These are phyloP conservation scores for Bombus pascuorum DNA, from an alignment of 1,140 invertebrate genomes.

Conservation along the genomic window DNA sequence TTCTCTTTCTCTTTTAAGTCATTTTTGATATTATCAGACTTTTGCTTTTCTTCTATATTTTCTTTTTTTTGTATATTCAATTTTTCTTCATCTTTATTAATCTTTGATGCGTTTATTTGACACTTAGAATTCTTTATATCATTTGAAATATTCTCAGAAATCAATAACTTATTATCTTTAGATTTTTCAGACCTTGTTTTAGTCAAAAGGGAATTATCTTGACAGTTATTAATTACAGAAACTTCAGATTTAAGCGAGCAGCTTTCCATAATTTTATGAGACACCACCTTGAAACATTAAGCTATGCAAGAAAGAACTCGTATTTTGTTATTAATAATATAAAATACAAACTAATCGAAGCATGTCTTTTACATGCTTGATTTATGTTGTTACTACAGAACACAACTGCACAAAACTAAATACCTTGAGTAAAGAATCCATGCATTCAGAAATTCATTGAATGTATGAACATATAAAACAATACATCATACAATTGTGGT, in stretches of 20 bases:
- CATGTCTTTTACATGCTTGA: constrained; percentile 37
- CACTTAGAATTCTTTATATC: constrained; percentile 52
- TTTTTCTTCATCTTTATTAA: constrained; percentile 45
- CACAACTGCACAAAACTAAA: constrained; percentile 30
- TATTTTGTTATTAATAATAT: constrained; percentile 33
- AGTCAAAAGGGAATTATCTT: constrained; percentile 46
- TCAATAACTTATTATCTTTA: constrained; percentile 64
- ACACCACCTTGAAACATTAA: constrained; percentile 72
- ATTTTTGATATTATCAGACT: constrained; percentile 25
- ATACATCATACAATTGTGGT: constrained; percentile 8
- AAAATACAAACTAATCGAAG: constrained; percentile 34
- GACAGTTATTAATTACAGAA: constrained; percentile 54
- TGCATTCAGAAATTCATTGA: constrained; percentile 29
- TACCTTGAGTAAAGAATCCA: constrained; percentile 35
- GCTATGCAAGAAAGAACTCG: constrained; percentile 63
- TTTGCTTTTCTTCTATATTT: constrained; percentile 41
- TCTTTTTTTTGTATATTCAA: constrained; percentile 50
- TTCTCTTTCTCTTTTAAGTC: constrained; percentile 41
- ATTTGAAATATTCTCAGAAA: constrained; percentile 52
- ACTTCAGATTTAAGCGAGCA: constrained; percentile 61
- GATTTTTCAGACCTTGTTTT: constrained; percentile 70
- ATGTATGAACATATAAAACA: constrained; percentile 22
- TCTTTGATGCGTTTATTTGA: constrained; percentile 49
- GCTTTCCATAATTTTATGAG: constrained; percentile 62
- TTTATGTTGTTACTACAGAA: constrained; percentile 24